Percentiles rank a stretch among this genome's conserved stretches.
Evolutionary conservation across 2,113 vertebrate species (phyloP).

Genomic region (Onychorhynchus coronatus): DNA sequence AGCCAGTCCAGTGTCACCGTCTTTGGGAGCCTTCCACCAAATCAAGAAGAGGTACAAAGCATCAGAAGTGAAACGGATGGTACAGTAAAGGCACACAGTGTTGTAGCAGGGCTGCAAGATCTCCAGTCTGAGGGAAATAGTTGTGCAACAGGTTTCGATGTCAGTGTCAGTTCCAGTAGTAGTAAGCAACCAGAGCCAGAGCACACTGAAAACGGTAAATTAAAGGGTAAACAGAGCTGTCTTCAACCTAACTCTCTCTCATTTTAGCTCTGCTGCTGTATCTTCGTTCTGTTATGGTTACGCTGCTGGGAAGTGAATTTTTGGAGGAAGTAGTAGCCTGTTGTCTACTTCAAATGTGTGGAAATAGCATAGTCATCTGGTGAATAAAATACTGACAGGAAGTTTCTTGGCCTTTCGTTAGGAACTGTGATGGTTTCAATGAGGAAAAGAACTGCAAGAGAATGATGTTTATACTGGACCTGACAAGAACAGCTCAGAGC

Average conservation of each 20-base stretch:
- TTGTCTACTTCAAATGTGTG: background rate
- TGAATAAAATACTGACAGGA: background rate
- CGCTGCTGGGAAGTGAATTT: background rate
- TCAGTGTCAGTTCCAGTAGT: slow-evolving; percentile 84
- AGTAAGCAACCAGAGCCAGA: slow-evolving; percentile 85
- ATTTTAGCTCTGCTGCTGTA: background rate
- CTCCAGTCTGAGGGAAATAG: slow-evolving; percentile 81
- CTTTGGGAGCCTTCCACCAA: slow-evolving; percentile 58
- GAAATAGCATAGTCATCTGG: background rate
- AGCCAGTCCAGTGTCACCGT: slow-evolving; percentile 65
- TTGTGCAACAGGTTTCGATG: slow-evolving; percentile 83
- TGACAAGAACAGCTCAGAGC: background rate
- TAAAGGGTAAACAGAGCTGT: background rate
- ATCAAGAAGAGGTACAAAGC: slow-evolving; percentile 81
- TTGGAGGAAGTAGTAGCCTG: background rate
- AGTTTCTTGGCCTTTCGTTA: background rate
- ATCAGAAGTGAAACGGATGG: slow-evolving; percentile 89
- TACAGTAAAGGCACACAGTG: slow-evolving; percentile 89
- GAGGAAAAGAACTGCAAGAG: background rate
- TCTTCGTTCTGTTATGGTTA: background rate
- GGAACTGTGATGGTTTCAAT: background rate
- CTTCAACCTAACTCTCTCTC: background rate
- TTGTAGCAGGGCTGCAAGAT: slow-evolving; percentile 85
- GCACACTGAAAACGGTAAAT: slow-evolving; percentile 86
- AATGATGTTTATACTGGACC: background rate